Base-by-base conservation (phyloP, 2,113 vertebrate genomes). In the Microtus ochrogaster region DNA sequence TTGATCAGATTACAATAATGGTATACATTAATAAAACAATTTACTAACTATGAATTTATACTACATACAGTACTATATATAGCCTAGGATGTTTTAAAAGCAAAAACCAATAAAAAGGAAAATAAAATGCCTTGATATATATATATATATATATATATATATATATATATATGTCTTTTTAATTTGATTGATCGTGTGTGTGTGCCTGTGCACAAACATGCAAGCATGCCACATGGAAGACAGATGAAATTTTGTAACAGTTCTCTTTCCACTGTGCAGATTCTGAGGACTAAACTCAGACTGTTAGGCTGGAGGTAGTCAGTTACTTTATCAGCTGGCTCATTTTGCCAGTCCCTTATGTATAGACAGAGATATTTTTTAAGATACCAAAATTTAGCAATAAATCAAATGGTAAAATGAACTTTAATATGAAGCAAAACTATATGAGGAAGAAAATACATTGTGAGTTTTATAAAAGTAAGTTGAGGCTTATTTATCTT, bases 101-200 rank as follows among this genome's bases (percentile, higher is more conserved):
- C 65, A 47, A 78, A 85, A 92, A 89, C 33, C 61, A 94, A 28
- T 72, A 66, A 89, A 92, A 84, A 88, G 70, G 55, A 86, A 94
- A 90, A 85, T 41, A 91, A 95, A 89, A n/a, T 77, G 10, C 68
- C 24, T 30, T n/a, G 70, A 41, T 16, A 21, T 39, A 33, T 84
- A 22, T 63, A 63, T 55, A 55, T 55, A 55, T 55, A 52, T 44
- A 44, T 44, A 41, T 16, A 21, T 39, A 28, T 84, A 19, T 63
- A 63, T 55, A 55, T 55, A 55, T 55, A 52, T 44, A 44, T 44
- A 44, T 65, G 5, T 44, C 36, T 49, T 41, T 41, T 83, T 44
- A 41, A 1, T 39, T 84, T 41, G 63, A 84, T 84, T 84, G 13
- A 26, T 84, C 26, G 6, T 10, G 7, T 28, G 2, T 84, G 55